Percentiles rank a stretch among this genome's conserved stretches.
Evolutionary conservation across 1,140 invertebrate species (phyloP).

Genomic region (Drosophila orosa): DNA sequence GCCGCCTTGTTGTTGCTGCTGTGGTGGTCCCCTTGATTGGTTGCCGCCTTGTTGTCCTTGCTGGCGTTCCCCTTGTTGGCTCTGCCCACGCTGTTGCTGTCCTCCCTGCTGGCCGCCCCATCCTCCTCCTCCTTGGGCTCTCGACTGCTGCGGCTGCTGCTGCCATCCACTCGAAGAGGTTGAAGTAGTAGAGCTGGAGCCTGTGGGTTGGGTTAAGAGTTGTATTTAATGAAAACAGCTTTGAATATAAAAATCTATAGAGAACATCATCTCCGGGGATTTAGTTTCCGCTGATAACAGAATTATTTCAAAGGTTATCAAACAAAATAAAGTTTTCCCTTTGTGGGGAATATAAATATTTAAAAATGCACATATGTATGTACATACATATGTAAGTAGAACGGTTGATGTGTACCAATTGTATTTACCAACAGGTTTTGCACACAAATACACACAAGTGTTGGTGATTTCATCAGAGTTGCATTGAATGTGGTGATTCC

Average conservation of each 20-base stretch:
- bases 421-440: not conserved
- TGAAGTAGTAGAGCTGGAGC: constrained; percentile 7
- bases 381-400: not conserved
- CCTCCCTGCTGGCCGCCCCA: constrained; percentile 22
- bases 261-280: not conserved
- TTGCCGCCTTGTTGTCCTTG: constrained; percentile 1
- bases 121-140: constrained; percentile 6
- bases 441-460: not conserved
- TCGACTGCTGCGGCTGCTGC: constrained; percentile 10
- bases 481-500: constrained; percentile 11
- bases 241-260: not conserved
- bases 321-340: not conserved
- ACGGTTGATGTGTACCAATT: not conserved
- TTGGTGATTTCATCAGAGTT: constrained; percentile 14
- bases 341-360: not conserved
- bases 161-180: constrained; percentile 6
- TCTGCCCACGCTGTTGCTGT: constrained; percentile 21
- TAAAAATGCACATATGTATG: not conserved
- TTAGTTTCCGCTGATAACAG: not conserved
- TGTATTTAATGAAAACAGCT: not conserved
- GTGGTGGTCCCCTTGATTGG: not conserved
- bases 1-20: not conserved
- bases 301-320: not conserved
- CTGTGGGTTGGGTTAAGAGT: not conserved
- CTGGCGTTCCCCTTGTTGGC: constrained; percentile 6